Conservation (phyloP, 2,113 vertebrate species). For the Pteronura brasiliensis region DNA sequence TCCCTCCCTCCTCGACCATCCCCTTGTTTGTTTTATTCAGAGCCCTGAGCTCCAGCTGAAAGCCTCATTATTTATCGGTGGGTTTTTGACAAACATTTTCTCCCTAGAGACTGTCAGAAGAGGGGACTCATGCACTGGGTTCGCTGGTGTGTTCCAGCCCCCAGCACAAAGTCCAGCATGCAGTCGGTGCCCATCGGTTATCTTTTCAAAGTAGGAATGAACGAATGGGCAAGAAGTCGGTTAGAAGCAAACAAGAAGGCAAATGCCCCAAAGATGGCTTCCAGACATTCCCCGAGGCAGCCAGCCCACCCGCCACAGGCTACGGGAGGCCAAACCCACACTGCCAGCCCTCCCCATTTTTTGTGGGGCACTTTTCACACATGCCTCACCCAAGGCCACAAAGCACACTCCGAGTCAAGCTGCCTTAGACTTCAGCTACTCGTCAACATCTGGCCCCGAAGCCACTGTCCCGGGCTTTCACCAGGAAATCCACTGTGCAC, state of each 20-base stretch:
- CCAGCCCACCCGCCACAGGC: rapidly evolving
- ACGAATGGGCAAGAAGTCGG: neutral
- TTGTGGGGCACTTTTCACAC: neutral
- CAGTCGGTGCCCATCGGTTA: neutral
- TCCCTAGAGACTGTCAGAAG: neutral
- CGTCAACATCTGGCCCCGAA: neutral
- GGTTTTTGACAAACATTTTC: neutral
- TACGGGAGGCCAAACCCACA: neutral
- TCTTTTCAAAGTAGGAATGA: neutral
- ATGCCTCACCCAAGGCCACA: neutral
- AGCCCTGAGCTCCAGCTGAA: neutral
- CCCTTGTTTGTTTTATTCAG: neutral
- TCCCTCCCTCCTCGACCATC: neutral
- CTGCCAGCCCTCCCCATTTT: rapidly evolving
- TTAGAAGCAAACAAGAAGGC: neutral
- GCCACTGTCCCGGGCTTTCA: neutral
- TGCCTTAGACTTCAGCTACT: neutral
- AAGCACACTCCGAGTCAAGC: neutral
- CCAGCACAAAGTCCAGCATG: neutral
- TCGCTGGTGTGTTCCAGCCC: neutral
- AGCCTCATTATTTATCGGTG: neutral
- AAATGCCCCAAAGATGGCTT: neutral
- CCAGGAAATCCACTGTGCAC: neutral
- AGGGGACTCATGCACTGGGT: neutral
- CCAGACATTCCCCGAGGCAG: too few species aligned